Evolutionary conservation across 2,797 vertebrate genomes (phyloP), one percentile per base, ranked within the genome.

Genomic region (Rachycentron canadum): DNA sequence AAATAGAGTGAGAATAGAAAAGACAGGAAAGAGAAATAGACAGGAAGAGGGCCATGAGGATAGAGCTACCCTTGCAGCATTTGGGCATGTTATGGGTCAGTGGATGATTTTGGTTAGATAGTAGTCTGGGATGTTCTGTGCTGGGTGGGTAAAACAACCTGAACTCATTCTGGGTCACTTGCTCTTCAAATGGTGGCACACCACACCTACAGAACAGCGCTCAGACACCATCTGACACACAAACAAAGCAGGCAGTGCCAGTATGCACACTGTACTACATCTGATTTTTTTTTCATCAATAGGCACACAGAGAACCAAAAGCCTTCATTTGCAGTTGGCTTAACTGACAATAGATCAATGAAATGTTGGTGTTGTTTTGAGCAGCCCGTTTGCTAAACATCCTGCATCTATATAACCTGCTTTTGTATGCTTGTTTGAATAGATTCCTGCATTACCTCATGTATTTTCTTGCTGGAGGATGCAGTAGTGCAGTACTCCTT

Each of bases 91-190:
- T 61, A 56, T 0, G 56, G 90, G 76, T 91, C 82, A 89, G 5
- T 67, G 73, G 82, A 72, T 26, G 59, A 86, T 84, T 87, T 55
- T 65, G 56, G 80, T 78, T 50, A 62, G 72, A 64, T 63, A 56
- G 73, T 72, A n/a, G 67, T 85, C 57, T 59, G 52, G 67, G 41
- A 71, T 72, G 41, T 65, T 50, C 67, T 73, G 71, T 65, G 66
- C 63, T 53, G 19, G 65, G 53, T 68, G 72, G 69, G 30, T 67
- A 72, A 76, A 83, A 81, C 70, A 82, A 74, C 59, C 69, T 84
- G 58, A 81, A 79, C 73, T 76, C 58, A 79, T 81, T 89, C 69
- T 77, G 77, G 81, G 83, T 90, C 85, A 83, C 65, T 63, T 64
- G 69, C 28, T 79, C 71, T 79, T 89, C 47, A 82, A 84, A 82